These are phyloP conservation scores for Caenorhabditis macrosperma DNA, from an alignment of 2,888 invertebrate species.

Conservation along the genomic window DNA sequence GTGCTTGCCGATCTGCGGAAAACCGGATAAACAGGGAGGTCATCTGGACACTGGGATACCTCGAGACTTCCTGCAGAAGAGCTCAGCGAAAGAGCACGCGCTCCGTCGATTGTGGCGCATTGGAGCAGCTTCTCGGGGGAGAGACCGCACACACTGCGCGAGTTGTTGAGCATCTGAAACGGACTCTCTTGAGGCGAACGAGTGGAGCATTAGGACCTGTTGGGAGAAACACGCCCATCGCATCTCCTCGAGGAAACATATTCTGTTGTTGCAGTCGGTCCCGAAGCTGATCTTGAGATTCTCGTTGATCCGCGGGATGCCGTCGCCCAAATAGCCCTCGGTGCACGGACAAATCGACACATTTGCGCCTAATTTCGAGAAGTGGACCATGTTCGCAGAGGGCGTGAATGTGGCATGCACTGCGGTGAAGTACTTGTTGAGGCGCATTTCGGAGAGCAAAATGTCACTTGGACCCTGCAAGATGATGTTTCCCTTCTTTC, in stretches of 20 bases:
- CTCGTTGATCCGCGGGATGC: conserved; percentile 71
- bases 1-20: conserved; percentile 65
- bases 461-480: conserved; percentile 65
- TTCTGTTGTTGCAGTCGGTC: conserved; percentile 79
- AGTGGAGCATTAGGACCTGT: conserved; percentile 64
- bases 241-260: conserved; percentile 78
- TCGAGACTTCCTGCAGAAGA: conserved; percentile 65
- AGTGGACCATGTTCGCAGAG: conserved; percentile 61
- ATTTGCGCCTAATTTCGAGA: conserved; percentile 68
- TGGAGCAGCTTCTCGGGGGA: conserved; percentile 69
- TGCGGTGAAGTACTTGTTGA: conserved; percentile 68
- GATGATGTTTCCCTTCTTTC: not conserved
- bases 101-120: conserved; percentile 75
- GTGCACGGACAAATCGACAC: conserved; percentile 77
- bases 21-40: conserved; percentile 8
- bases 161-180: conserved; percentile 74
- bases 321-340: conserved; percentile 79
- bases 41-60: conserved; percentile 10
- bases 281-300: conserved; percentile 73
- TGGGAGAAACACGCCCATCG: conserved; percentile 78
- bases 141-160: conserved; percentile 71
- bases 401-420: conserved; percentile 78
- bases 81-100: conserved; percentile 69
- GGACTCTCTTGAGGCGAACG: not conserved
- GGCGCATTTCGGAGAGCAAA: conserved; percentile 57